These are phyloP conservation scores for Tolmerus cingulatus DNA, from an alignment of 2,888 invertebrate species.

Conservation along the genomic window DNA sequence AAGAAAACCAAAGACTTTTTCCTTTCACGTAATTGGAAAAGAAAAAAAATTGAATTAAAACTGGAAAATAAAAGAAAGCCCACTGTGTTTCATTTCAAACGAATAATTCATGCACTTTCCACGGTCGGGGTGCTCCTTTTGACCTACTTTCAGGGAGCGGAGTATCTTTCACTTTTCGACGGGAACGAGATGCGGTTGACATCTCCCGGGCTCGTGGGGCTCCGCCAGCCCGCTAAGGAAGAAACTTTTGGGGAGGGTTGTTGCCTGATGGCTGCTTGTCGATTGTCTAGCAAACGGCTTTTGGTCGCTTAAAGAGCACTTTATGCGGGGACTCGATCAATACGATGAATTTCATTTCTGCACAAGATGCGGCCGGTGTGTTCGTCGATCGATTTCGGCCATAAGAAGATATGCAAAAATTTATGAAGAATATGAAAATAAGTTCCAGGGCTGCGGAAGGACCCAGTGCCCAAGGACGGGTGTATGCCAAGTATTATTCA, in stretches of 20 bases:
- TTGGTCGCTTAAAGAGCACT: background rate
- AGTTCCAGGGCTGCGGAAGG: background rate
- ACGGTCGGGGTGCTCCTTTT: background rate
- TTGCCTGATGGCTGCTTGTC: background rate
- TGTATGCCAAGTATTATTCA: background rate
- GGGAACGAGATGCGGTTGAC: background rate
- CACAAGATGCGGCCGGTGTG: background rate
- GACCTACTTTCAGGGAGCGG: background rate
- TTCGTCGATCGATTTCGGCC: background rate
- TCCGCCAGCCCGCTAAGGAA: background rate
- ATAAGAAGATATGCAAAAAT: background rate
- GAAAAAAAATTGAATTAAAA: slow-evolving; percentile 50
- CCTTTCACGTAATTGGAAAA: slow-evolving; percentile 51
- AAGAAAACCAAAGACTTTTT: slow-evolving; percentile 63
- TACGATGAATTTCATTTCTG: background rate
- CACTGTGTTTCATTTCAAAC: slow-evolving; percentile 26
- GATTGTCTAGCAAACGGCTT: background rate
- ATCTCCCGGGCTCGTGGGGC: background rate
- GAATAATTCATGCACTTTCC: background rate
- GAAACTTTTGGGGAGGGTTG: background rate
- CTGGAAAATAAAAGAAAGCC: slow-evolving; percentile 17
- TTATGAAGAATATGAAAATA: background rate
- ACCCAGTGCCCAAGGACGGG: background rate
- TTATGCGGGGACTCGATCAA: background rate
- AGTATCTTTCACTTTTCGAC: background rate